Evolutionary conservation across 2,797 vertebrate genomes (phyloP), one percentile per base, ranked within the genome.

Genomic region (Tympanoctomys barrerae): DNA sequence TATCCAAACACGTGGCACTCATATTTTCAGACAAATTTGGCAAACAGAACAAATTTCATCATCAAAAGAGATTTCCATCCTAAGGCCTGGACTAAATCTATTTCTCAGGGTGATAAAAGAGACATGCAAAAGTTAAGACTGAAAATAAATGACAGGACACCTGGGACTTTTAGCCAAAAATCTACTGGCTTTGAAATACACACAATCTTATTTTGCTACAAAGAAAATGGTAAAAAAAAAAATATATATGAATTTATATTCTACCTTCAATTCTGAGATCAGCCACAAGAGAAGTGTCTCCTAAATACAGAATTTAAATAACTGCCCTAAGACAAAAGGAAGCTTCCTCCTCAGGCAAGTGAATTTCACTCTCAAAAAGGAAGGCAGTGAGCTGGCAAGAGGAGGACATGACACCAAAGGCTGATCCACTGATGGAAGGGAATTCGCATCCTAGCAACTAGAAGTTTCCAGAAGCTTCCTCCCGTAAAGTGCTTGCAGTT

Each of bases 301-400:
- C 62, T 89, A 89, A 94, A 75, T 49, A 87, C 6, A 88, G 64
- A 71, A 64, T 90, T 91, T 61, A 94, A 86, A 77, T 39, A 70
- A 92, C 28, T 70, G 24, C 21, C 16, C n/a, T 80, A 70, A 21
- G 5, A 79, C n/a, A 93, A 85, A 2, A 84, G 18, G 39, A 92
- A 83, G 33, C 85, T 80, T 86, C 75, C 90, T 90, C 36, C 39
- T 77, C 10, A 9, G 59, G 66, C 31, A 75, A 77, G 80, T 85
- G 21, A 89, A 93, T 80, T 64, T 73, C 85, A 39, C 36, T 59
- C 46, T 91, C 22, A 57, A 52, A 79, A 71, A 71, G 57, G n/a
- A 26, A 70, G n/a, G 39, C 33, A 24, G 26, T 2, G 31, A 89
- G 73, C 59, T 83, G 36, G 36, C 75, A 73, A 90, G 59, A n/a